Evolutionary conservation across 1,140 invertebrate genomes (phyloP).

Genomic region (Archivesica marissinica): DNA sequence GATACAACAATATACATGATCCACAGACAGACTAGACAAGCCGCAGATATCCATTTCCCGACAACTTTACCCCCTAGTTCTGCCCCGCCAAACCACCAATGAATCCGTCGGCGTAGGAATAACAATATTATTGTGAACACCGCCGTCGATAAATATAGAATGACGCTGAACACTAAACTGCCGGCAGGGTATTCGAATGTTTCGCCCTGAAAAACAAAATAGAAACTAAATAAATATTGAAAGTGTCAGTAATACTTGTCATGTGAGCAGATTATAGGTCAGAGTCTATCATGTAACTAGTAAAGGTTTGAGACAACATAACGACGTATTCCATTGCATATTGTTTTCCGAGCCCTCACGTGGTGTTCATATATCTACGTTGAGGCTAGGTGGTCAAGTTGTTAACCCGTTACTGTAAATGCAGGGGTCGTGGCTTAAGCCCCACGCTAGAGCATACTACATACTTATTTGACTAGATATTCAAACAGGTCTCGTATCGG

Average conservation of each 20-base stretch:
- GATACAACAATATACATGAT: conserved; percentile 86
- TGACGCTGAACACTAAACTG: conserved; percentile 86
- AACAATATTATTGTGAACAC: conserved; percentile 85
- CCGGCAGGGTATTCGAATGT: conserved; percentile 85
- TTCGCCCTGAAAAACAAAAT: conserved; percentile 83
- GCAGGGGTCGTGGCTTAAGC: too few species aligned
- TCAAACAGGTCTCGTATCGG: too few species aligned
- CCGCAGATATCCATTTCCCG: conserved; percentile 81
- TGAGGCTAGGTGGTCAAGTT: too few species aligned
- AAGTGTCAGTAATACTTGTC: not conserved
- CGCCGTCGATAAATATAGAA: conserved; percentile 86
- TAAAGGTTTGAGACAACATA: too few species aligned
- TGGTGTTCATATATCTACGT: too few species aligned
- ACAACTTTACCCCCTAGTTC: conserved; percentile 86
- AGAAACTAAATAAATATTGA: not conserved
- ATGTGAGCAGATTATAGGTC: too few species aligned
- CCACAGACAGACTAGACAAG: conserved; percentile 85
- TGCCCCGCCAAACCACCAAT: conserved; percentile 85
- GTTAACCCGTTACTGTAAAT: too few species aligned
- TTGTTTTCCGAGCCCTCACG: too few species aligned
- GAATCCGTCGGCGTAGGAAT: conserved; percentile 83
- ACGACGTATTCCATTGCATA: too few species aligned
- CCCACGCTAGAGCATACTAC: too few species aligned
- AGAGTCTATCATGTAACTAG: too few species aligned
- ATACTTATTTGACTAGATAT: too few species aligned